phyloP scores from a whole-genome alignment of 2,113 vertebrate species.

The Geothlypis trichas region DNA sequence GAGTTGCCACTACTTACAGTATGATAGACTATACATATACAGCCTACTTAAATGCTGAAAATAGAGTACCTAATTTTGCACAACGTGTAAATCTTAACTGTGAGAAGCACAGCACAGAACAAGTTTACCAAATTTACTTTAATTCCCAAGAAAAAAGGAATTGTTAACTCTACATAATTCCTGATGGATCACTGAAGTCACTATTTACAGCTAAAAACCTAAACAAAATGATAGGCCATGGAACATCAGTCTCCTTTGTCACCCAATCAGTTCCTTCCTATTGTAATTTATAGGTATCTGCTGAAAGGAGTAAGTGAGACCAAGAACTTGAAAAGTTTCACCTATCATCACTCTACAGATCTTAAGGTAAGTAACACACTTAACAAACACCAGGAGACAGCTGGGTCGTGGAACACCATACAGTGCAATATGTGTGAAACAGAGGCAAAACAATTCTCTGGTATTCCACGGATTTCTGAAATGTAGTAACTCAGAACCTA shows the following conservation, averaged over 20 bases:
- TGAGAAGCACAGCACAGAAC: background rate
- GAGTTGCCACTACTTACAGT: background rate
- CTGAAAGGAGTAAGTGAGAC: background rate
- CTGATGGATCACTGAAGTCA: background rate
- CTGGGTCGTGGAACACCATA: background rate
- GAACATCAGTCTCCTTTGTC: background rate
- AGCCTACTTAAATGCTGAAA: background rate
- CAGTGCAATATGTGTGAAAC: background rate
- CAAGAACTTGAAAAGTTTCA: background rate
- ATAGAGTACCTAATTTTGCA: background rate
- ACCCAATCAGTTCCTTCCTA: background rate
- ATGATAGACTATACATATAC: accelerated
- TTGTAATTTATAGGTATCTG: background rate
- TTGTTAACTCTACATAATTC: background rate
- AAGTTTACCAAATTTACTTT: background rate
- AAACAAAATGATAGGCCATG: background rate
- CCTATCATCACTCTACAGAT: background rate
- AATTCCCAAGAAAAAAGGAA: background rate
- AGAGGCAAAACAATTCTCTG: background rate
- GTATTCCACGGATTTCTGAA: background rate
- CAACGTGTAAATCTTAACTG: background rate
- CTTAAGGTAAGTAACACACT: background rate
- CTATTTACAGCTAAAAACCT: background rate
- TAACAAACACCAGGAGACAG: background rate
- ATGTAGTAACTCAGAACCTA: background rate